Base-by-base conservation (phyloP, 1,140 invertebrate genomes). In the Propsilocerus akamusi region DNA sequence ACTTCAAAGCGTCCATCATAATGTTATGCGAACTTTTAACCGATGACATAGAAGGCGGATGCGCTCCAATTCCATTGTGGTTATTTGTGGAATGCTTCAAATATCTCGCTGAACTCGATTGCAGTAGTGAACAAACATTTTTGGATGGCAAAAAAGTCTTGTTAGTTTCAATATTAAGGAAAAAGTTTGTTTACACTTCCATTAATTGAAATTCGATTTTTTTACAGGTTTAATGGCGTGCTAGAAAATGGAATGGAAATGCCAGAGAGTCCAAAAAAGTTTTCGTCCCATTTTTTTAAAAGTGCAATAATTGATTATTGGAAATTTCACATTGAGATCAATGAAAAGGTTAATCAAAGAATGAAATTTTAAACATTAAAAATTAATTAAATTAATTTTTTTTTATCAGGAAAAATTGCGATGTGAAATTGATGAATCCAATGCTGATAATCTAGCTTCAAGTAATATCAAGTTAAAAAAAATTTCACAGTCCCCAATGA, bases 1-100 rank as follows among this genome's bases (percentile, higher is more conserved):
- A 73, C 57, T 68, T 89, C 23, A 77, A 76, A 5, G 74, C 80
- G 59, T 83, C 84, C 20, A 85, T 90, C 82, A 78, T 81, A 49
- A 71, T 80, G 25, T 67, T 89, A 34, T 90, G 86, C 64, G 83
- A 89, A 65, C 70, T 86, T 26, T 64, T 88, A 51, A 88, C 86
- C 17, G 73, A 79, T 52, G 84, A 90, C 60, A 80, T 84, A 2
- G 82, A 86, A 55, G 86, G 86, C 30, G 84, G 81, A 2, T 78
- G 78, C 4, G 75, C 82, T 2, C 75, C 77, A 54, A 83, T 91
- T 49, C 72, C 77, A 0, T 68, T 78, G 28, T 67, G 72, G 50
- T 71, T 73, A 23, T 87, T 86, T 61, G 61, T 78, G 25, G 66
- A 70, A 26, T 67, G 83, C 52, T 88, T 87, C 65, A 65, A 60